A percentile compares a stretch with the other conserved stretches of the same genome.
phyloP scores from a whole-genome alignment of 2,888 invertebrate species.

The Auanema freiburgensis region DNA sequence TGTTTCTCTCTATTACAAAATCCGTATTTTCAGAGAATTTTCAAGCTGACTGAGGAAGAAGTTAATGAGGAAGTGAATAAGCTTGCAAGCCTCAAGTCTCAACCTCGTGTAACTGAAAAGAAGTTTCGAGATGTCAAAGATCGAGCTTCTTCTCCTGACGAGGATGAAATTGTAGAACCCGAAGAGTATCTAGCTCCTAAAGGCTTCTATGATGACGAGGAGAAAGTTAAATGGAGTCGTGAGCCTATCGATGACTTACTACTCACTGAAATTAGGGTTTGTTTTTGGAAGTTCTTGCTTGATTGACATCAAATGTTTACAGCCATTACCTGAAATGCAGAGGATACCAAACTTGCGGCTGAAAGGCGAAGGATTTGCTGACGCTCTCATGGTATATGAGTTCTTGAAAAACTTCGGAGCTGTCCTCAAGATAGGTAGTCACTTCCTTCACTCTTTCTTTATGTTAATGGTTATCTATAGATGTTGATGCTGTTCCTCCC shows the following conservation, averaged over 20 bases:
- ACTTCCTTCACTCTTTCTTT: not conserved
- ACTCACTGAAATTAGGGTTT: slow-evolving; percentile 69
- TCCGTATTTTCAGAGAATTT: slow-evolving; percentile 23
- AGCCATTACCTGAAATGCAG: slow-evolving; percentile 70
- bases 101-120: slow-evolving; percentile 3
- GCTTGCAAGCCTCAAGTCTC: slow-evolving; percentile 15
- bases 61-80: slow-evolving; percentile 75
- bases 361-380: slow-evolving; percentile 85
- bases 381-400: slow-evolving; percentile 91
- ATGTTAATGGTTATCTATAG: slow-evolving; percentile 66
- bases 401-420: slow-evolving; percentile 94
- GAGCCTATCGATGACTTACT: slow-evolving; percentile 91
- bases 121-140: not conserved
- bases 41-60: slow-evolving; percentile 80
- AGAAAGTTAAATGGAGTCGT: slow-evolving; percentile 72
- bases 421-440: slow-evolving; percentile 86
- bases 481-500: slow-evolving; percentile 83
- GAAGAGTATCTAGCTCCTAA: slow-evolving; percentile 5
- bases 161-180: slow-evolving; percentile 15
- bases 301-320: too few relatives aligned
- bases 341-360: slow-evolving; percentile 81
- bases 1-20: not conserved
- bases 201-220: slow-evolving; percentile 23
- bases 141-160: slow-evolving; percentile 16
- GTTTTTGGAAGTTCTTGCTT: too few relatives aligned